phyloP scores from a whole-genome alignment of 2,797 vertebrate genomes.

The Poeciliopsis infans region DNA sequence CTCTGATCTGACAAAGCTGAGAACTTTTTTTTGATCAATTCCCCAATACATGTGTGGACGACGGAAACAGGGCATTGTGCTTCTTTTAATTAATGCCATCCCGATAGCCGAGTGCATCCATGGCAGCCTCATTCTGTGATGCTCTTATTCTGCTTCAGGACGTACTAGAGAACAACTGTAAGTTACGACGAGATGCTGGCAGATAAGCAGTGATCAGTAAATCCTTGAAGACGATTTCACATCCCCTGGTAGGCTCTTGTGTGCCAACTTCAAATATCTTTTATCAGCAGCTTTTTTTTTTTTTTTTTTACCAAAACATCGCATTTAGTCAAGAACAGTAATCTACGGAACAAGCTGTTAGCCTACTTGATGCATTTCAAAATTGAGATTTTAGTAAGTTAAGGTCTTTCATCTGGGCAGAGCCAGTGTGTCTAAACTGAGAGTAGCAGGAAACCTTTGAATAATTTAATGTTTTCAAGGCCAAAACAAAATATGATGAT shows the following conservation, averaged over 20 bases:
- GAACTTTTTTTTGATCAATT: conserved; percentile 2
- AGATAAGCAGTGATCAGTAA: neutral
- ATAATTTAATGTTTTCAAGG: neutral
- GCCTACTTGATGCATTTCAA: neutral
- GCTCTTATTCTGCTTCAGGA: neutral
- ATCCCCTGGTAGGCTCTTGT: neutral
- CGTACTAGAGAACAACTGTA: neutral
- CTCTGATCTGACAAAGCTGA: neutral
- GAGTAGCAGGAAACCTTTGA: neutral
- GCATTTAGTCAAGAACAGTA: neutral
- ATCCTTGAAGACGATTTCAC: neutral
- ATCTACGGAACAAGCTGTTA: neutral
- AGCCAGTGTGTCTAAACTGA: neutral
- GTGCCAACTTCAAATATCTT: neutral
- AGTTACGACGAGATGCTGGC: neutral
- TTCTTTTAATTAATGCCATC: conserved; percentile 1
- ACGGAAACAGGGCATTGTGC: neutral
- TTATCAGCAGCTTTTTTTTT: neutral
- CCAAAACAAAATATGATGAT: neutral
- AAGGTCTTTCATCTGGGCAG: neutral
- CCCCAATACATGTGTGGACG: neutral
- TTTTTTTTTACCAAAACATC: neutral
- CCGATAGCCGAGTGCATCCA: neutral
- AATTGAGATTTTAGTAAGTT: neutral
- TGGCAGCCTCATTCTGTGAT: neutral